These are phyloP conservation scores for Parazoanthus swiftii DNA, from an alignment of 92 coral and sea anemone species.

Conservation along the genomic window DNA sequence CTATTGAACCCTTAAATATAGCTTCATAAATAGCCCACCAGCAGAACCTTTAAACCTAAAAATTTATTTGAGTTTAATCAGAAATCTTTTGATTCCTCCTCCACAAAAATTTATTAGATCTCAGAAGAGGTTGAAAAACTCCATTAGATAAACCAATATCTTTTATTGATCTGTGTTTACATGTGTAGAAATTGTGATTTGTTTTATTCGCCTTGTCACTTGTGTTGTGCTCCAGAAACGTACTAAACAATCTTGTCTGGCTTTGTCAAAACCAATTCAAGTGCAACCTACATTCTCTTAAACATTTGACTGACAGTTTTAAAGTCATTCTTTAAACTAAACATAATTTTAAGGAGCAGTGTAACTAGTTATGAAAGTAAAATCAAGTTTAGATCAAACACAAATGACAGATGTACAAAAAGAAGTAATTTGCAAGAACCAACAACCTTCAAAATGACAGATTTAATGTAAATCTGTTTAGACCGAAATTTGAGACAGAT, in stretches of 20 bases:
- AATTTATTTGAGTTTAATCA: background rate
- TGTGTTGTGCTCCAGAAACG: background rate
- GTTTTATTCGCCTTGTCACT: background rate
- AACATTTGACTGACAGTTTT: background rate
- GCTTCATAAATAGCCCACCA: background rate
- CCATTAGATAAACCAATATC: constrained; percentile 16
- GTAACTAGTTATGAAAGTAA: background rate
- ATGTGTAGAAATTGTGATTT: background rate
- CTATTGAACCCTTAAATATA: background rate
- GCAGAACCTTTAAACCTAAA: background rate
- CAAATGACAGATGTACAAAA: constrained; percentile 17
- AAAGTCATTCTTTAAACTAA: background rate
- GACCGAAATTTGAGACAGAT: constrained; percentile 5
- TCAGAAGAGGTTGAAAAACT: background rate
- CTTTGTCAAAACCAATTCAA: background rate
- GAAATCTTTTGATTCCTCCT: background rate
- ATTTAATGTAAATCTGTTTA: background rate
- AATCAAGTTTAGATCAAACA: constrained; percentile 27
- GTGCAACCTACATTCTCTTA: background rate
- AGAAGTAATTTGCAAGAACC: background rate
- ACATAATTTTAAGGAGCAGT: background rate
- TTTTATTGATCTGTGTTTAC: background rate
- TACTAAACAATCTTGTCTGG: background rate
- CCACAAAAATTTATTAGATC: background rate
- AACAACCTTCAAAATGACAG: background rate